A percentile compares a stretch with the other conserved stretches of the same genome.
phyloP scores from a whole-genome alignment of 2,888 invertebrate genomes.

The Malacosoma neustria region DNA sequence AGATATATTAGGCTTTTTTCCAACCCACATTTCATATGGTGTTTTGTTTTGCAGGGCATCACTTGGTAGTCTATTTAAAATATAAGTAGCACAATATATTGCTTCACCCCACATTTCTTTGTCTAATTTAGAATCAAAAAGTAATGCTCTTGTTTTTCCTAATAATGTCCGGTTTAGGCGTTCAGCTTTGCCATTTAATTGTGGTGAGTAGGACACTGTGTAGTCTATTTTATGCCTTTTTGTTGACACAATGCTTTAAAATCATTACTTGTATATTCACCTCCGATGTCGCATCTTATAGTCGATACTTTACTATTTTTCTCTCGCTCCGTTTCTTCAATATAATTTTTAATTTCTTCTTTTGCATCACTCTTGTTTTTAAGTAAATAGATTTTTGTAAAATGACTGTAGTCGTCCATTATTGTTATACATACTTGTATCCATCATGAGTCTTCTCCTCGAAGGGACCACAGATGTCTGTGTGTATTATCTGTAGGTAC shows the following conservation, averaged over 20 bases:
- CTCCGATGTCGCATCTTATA: background rate
- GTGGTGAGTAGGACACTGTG: constrained; percentile 3
- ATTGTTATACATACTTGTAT: too few species aligned
- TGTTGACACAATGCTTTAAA: background rate
- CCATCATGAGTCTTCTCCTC: too few species aligned
- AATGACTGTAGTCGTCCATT: too few species aligned
- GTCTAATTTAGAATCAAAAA: constrained; percentile 3
- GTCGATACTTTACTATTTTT: background rate
- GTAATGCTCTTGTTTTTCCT: constrained; percentile 4
- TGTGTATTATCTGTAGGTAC: too few species aligned
- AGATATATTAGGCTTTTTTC: constrained; percentile 30
- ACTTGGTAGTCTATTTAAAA: constrained; percentile 34
- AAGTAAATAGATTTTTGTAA: too few species aligned
- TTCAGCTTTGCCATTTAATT: constrained; percentile 6
- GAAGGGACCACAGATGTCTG: too few species aligned
- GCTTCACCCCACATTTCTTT: constrained; percentile 26
- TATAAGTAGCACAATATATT: constrained; percentile 29
- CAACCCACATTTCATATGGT: constrained; percentile 36
- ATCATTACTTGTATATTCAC: background rate
- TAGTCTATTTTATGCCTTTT: background rate
- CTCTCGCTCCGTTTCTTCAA: too few species aligned
- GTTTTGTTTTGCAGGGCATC: constrained; percentile 29
- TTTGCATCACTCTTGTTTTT: too few species aligned
- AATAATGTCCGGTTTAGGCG: constrained; percentile 6
- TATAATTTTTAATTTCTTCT: too few species aligned